Evolutionary conservation across 2,888 invertebrate genomes (phyloP), one percentile per base, ranked within the genome.

Genomic region (Dryobotodes eremita): DNA sequence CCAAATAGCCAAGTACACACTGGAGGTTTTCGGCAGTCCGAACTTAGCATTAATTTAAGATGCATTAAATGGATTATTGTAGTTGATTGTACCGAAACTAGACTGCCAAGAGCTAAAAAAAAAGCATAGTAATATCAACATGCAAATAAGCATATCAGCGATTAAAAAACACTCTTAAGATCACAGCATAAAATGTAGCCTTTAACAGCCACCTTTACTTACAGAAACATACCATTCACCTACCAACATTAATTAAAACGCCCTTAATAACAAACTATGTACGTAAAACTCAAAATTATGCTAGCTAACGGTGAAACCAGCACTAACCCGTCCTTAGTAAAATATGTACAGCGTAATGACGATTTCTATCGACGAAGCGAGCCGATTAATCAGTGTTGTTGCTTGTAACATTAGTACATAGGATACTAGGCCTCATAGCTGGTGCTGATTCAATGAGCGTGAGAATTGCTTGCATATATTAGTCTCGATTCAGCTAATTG

Each of bases 311-410:
- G 88, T 88, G 79, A 87, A 87, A 83, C 86, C 50, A 77, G 72
- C 72, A 23, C 50, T 23, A 82, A 82, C 86, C 83, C 68, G 85
- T 82, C 80, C 72, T 65, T 72, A 86, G 82, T 89, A 86, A 90
- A 89, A 87, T 88, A 90, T 90, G 84, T 86, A 83, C 85, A 77
- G 77, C 77, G 65, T 90, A 87, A 90, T 90, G 85, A 90, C 83
- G 89, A 89, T 88, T 87, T 90, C 90, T 86, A 89, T 84, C 84
- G 87, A 65, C 84, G 83, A 86, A 83, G 84, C 84, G 79, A 80
- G 84, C 68, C 84, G 71, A 88, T 88, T 85, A 87, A 88, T 88
- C 89, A 88, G 80, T 72, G 64, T 68, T 80, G 77, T 76, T 36
- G 62, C 71, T 75, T 77, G 79, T 77, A 73, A 86, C 86, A 86